Evolutionary conservation across 2,797 vertebrate genomes (phyloP).

Genomic region (Aldrovandia affinis): DNA sequence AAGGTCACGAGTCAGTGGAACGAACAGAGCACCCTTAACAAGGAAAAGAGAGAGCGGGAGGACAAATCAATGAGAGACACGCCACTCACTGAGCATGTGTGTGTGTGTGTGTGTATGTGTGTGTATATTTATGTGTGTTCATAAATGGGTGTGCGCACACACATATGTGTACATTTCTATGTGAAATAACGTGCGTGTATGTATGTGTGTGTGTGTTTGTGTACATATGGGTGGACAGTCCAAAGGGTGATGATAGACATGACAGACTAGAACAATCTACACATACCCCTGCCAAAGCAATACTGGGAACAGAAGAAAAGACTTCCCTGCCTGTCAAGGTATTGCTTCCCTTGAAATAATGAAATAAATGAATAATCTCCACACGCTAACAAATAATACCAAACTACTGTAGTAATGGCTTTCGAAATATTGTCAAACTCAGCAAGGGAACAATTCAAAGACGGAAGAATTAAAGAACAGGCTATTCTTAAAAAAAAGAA

Average conservation of each 20-base stretch:
- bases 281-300: neutral
- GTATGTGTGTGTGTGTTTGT: neutral
- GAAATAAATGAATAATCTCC: conserved; percentile 16
- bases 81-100: neutral
- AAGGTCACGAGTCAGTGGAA: conserved; percentile 12
- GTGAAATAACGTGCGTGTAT: neutral
- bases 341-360: neutral
- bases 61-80: conserved; percentile 4
- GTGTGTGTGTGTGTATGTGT: conserved; percentile 24
- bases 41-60: neutral
- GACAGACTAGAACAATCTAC: neutral
- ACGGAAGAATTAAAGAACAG: neutral
- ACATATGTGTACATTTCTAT: neutral
- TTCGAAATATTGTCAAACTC: conserved; percentile 24
- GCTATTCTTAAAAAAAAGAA: neutral
- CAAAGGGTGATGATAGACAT: neutral
- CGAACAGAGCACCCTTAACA: conserved; percentile 15
- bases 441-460: conserved; percentile 7
- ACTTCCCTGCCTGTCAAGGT: neutral
- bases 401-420: neutral
- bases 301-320: neutral
- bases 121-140: neutral
- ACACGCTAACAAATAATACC: neutral
- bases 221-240: neutral
- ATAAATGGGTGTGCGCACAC: neutral